phyloP scores from a whole-genome alignment of 2,113 vertebrate genomes.

The Crotophaga sulcirostris region DNA sequence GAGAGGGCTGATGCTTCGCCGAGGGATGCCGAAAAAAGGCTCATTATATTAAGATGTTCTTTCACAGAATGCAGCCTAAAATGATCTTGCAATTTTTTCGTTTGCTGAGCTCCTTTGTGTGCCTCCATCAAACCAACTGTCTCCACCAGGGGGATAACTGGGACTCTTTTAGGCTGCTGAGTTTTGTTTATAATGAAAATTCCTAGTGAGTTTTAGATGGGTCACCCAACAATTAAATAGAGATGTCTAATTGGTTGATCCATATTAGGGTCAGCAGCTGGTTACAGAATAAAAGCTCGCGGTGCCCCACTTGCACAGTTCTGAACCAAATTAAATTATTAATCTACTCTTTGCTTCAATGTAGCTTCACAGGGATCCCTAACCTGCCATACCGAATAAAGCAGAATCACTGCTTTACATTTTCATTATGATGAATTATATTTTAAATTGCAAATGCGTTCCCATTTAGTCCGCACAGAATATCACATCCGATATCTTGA shows the following conservation, averaged over 20 bases:
- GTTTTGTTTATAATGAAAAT: constrained; percentile 80
- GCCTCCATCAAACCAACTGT: constrained; percentile 69
- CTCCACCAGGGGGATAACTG: constrained; percentile 71
- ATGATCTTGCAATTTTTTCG: constrained; percentile 71
- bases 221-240: constrained; percentile 90
- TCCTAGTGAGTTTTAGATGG: constrained; percentile 78
- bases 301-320: constrained; percentile 77
- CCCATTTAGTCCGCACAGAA: constrained; percentile 61
- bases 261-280: constrained; percentile 93
- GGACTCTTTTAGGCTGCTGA: constrained; percentile 64
- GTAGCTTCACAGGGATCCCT: constrained; percentile 93
- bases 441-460: constrained; percentile 97
- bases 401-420: constrained; percentile 96
- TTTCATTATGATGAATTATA: constrained; percentile 97
- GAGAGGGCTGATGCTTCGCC: constrained; percentile 74
- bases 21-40: constrained; percentile 75
- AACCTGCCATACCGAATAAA: constrained; percentile 98
- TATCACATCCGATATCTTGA: constrained; percentile 44
- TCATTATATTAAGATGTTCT: constrained; percentile 83
- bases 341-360: constrained; percentile 92
- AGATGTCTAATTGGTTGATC: constrained; percentile 93
- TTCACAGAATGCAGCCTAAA: constrained; percentile 77
- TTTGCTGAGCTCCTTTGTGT: constrained; percentile 75
- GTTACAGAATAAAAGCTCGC: constrained; percentile 81
- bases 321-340: constrained; percentile 98